phyloP scores from a whole-genome alignment of 2,113 vertebrate genomes.

The Leucopsar rothschildi region DNA sequence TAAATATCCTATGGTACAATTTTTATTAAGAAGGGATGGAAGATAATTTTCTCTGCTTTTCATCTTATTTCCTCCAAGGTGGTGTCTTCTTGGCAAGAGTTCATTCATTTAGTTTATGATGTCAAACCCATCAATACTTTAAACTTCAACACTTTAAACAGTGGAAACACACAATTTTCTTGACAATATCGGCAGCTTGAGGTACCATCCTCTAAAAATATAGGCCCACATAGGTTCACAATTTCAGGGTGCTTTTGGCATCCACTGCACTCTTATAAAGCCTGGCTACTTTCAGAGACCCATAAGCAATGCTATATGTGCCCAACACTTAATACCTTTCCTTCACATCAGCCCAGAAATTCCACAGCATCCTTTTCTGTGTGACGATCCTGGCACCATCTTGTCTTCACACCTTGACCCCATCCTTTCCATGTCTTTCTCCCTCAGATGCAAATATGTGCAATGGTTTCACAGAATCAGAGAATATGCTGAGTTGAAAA shows the following conservation, averaged over 20 bases:
- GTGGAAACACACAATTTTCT: neutral
- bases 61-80: neutral
- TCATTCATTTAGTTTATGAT: neutral
- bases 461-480: neutral
- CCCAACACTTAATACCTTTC: neutral
- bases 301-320: rapidly evolving
- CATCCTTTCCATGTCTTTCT: neutral
- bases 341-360: neutral
- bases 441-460: neutral
- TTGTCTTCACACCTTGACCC: neutral
- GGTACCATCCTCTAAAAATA: neutral
- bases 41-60: neutral
- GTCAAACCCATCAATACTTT: neutral
- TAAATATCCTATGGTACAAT: neutral
- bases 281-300: neutral
- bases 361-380: neutral
- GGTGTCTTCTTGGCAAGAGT: neutral
- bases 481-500: neutral
- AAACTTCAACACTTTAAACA: neutral
- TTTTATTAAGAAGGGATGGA: neutral
- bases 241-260: neutral
- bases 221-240: neutral
- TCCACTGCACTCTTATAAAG: neutral
- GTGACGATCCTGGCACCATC: neutral
- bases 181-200: neutral